Base-by-base conservation (phyloP, 2,797 vertebrate species). In the Nyctalus aviator region DNA sequence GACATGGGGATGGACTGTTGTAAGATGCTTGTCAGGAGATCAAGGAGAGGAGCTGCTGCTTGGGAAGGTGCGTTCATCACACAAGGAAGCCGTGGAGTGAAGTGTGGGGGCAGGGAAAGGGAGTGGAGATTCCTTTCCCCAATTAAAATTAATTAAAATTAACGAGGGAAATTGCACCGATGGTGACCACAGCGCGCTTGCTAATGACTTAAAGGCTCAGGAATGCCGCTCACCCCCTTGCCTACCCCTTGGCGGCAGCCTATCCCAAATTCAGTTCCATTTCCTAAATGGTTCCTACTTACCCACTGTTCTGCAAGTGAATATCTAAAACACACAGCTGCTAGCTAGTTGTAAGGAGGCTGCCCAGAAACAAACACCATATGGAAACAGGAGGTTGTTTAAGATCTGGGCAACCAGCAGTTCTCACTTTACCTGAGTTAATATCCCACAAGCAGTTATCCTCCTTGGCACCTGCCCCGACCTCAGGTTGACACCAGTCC, bases 111-210 rank as follows among this genome's bases (percentile, higher is more conserved):
- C 78, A 90, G 87, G 81, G 91, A 91, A 83, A 96, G 95, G 95
- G 94, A 96, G 77, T 94, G 46, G 94, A 89, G 79, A 92, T 95
- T 77, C 91, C 90, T 94, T 95, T 90, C 69, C 46, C 87, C 77
- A 94, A 96, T 96, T 96, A 96, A 97, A 96, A 94, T 95, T 94
- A 97, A 96, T 44, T 44, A 44, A 9, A 44, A 44, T 44, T 44
- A 44, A 44, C 94, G 94, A 97, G 81, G 83, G 87, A 84, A 94
- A 87, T 79, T 93, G 95, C 44, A 44, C 44, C 10, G 44, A 44
- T 44, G 44, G 44, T 91, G 84, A 64, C 76, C 88, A 88, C 76
- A 14, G 21, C 66, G 10, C 0, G 11, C 81, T 94, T 87, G 35
- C 27, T 96, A 95, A 91, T 59, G 83, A 87, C 64, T 83, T 87